Percentiles rank a stretch among this genome's conserved stretches.
These are phyloP conservation scores for Nemoura dubitans DNA, from an alignment of 2,888 invertebrate species.

Conservation along the genomic window DNA sequence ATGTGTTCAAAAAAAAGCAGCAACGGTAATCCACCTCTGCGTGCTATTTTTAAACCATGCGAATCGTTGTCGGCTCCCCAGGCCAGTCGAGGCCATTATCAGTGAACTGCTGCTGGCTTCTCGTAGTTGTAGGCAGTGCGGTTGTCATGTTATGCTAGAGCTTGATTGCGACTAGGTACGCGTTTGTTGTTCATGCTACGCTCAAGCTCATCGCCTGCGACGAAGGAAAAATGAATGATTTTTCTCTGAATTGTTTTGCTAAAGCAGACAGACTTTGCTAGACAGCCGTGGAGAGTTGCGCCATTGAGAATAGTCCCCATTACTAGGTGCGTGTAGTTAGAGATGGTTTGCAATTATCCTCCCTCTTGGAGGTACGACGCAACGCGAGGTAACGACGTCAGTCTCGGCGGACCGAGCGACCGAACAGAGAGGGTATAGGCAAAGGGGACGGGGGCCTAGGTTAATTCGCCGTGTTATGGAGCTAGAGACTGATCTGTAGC, in stretches of 20 bases:
- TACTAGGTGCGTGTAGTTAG: not conserved
- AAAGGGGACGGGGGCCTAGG: not conserved
- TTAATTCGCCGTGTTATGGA: constrained; percentile 7
- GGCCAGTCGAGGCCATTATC: not conserved
- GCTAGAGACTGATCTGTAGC: not conserved
- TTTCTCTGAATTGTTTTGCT: not conserved
- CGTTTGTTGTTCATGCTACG: not conserved
- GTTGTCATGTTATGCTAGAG: too few species aligned
- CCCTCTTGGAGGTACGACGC: not conserved
- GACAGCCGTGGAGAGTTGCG: not conserved
- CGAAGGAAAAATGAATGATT: not conserved
- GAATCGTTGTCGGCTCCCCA: not conserved
- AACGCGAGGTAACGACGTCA: not conserved
- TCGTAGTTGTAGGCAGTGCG: too few species aligned
- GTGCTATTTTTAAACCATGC: not conserved
- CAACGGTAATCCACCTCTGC: not conserved
- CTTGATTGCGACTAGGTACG: not conserved
- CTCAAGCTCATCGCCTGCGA: not conserved
- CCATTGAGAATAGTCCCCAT: not conserved
- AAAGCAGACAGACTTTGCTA: not conserved
- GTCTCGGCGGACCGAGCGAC: not conserved
- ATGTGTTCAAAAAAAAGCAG: not conserved
- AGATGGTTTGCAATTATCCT: not conserved
- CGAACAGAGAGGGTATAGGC: not conserved
- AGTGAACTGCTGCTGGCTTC: not conserved